phyloP scores from a whole-genome alignment of 2,113 vertebrate species.

The Trematocara macrostoma region DNA sequence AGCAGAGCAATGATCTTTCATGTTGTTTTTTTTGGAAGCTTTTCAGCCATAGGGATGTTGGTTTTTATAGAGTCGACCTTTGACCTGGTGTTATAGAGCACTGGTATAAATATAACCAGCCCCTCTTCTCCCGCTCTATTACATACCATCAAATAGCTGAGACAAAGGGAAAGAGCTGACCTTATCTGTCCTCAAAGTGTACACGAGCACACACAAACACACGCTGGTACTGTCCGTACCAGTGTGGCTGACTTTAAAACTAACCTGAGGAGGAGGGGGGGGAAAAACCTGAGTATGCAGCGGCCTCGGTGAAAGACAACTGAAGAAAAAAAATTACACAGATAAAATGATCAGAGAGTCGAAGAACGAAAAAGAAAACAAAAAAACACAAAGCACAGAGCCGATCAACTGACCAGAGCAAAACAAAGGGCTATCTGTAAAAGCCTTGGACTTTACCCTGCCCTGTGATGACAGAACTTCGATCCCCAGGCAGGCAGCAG shows the following conservation, averaged over 20 bases:
- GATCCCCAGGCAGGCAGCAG: slow-evolving; percentile 21
- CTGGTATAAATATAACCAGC: slow-evolving; percentile 23
- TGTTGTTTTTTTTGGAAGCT: background rate
- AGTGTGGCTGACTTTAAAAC: background rate
- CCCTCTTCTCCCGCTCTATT: background rate
- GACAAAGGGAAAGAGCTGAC: slow-evolving; percentile 61
- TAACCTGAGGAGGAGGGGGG: background rate
- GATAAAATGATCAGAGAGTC: background rate
- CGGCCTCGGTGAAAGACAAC: background rate
- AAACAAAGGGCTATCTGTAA: slow-evolving; percentile 62
- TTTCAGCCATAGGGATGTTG: slow-evolving; percentile 7
- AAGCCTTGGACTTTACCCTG: slow-evolving; percentile 40
- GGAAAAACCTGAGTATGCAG: background rate
- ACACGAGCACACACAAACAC: background rate
- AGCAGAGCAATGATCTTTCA: background rate
- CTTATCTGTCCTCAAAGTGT: slow-evolving; percentile 27
- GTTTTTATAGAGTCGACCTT: slow-evolving; percentile 59
- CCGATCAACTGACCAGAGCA: slow-evolving; percentile 25
- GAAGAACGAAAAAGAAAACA: background rate
- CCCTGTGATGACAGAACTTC: slow-evolving; percentile 44
- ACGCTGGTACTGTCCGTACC: background rate
- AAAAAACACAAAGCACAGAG: background rate
- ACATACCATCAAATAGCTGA: slow-evolving; percentile 20
- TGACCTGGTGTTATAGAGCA: slow-evolving; percentile 7
- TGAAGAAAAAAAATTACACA: background rate